Percentiles rank a stretch among this genome's conserved stretches.
These are phyloP conservation scores for Acipenser oxyrinchus DNA, from an alignment of 2,797 vertebrate species.

Conservation along the genomic window DNA sequence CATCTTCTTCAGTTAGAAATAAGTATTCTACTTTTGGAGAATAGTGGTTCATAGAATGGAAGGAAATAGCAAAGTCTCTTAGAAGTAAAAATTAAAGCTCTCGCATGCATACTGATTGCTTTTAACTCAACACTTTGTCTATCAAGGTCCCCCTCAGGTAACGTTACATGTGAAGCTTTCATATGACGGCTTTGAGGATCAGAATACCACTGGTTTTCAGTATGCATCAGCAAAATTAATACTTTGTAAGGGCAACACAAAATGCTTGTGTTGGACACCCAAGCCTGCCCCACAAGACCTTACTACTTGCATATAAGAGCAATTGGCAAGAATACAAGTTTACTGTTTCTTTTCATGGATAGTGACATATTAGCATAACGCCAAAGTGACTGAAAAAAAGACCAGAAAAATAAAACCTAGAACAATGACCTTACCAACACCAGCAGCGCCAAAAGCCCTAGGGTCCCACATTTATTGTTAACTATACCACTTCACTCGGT, in stretches of 20 bases:
- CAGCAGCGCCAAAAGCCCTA: too few species aligned
- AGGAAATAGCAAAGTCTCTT: background rate
- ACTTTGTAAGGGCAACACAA: constrained; percentile 1
- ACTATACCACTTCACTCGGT: too few species aligned
- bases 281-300: constrained; percentile 2
- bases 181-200: background rate
- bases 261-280: background rate
- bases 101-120: constrained; percentile 6
- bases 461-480: too few species aligned
- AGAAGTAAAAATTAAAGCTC: constrained; percentile 2
- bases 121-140: constrained; percentile 23
- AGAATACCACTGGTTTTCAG: background rate
- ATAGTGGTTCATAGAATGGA: background rate
- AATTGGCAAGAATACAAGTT: background rate
- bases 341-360: background rate
- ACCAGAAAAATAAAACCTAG: constrained; percentile 6
- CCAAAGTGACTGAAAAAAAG: background rate
- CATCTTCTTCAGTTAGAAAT: background rate
- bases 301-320: background rate
- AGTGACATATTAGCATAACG: constrained; percentile 2
- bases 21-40: background rate
- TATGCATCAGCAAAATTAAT: constrained; percentile 3
- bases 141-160: constrained; percentile 28
- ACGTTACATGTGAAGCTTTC: constrained; percentile 1
- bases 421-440: constrained; percentile 3